phyloP scores from a whole-genome alignment of 2,888 invertebrate species.

The Lasioglossum calceatum region DNA sequence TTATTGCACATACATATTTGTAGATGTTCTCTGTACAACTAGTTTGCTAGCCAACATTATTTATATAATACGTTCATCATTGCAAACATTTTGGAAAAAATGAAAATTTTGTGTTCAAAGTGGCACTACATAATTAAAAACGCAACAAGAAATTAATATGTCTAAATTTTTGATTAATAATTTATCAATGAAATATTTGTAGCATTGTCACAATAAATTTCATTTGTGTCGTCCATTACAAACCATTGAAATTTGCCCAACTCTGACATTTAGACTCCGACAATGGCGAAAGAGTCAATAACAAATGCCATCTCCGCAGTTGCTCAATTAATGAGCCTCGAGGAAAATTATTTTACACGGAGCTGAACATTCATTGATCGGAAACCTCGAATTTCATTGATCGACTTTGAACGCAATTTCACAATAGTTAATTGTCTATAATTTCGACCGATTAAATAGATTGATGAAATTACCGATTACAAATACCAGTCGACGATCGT shows the following conservation, averaged over 20 bases:
- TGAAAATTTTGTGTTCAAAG: too few relatives aligned
- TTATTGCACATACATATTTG: not conserved
- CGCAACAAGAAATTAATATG: not conserved
- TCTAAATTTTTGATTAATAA: not conserved
- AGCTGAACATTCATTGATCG: not conserved
- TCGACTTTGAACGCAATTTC: not conserved
- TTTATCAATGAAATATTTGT: not conserved
- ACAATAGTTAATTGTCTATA: not conserved
- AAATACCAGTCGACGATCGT: not conserved
- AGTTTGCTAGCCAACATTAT: not conserved
- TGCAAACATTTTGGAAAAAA: not conserved
- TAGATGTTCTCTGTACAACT: not conserved
- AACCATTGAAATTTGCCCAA: not conserved
- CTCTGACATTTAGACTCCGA: not conserved
- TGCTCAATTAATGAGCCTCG: not conserved
- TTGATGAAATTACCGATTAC: not conserved
- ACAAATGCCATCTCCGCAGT: not conserved
- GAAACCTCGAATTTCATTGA: not conserved
- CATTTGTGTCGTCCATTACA: not conserved
- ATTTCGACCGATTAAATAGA: not conserved
- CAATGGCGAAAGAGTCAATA: not conserved
- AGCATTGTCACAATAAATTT: not conserved
- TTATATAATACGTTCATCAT: not conserved
- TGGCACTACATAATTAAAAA: not conserved
- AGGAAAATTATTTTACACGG: not conserved